Base-by-base conservation (phyloP, 2,113 vertebrate species). In the Eulemur rufifrons region DNA sequence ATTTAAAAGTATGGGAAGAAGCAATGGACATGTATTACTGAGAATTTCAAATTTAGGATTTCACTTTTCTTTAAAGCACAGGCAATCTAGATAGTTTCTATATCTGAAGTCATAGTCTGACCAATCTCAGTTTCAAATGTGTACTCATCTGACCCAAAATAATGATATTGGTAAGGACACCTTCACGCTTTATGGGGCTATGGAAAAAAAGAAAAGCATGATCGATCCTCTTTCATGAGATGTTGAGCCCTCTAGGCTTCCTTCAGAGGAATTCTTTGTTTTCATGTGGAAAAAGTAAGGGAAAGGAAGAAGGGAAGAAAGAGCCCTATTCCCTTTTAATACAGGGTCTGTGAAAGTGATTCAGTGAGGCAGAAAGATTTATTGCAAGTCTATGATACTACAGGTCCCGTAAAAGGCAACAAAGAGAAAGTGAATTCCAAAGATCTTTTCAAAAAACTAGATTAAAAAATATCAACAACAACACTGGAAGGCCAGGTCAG, bases 251-350 rank as follows among this genome's bases (percentile, higher is more conserved):
- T 63, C 12, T 63, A 86, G 76, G 81, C 82, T 78, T 86, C 18
- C 92, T 95, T 95, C 83, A 97, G 71, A 93, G 59, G 23, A 81
- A 21, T 59, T 81, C 54, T 96, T 97, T 97, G 96, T 95, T 52
- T 59, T 83, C 63, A 29, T 5, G 8, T 71, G 54, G 89, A 78
- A 77, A 85, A 45, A 71, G 21, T 18, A 66, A 68, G n/a, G 27
- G 27, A 76, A 27, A 91, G 10, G 13, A 50, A 29, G 54, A 94
- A 93, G 50, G 25, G 50, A 71, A 90, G 39, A 84, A 71, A 73
- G 5, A 37, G 1, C 4, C 37, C 68, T 39, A 14, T 34, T 96
- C 10, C 0, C 21, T 76, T 92, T 86, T 56, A 95, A 97, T 88
- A 63, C 4, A 81, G 39, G 7, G 37, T 54, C 81, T 94, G 54